phyloP scores from a whole-genome alignment of 2,888 invertebrate species.

The Dicyrtomina minuta region DNA sequence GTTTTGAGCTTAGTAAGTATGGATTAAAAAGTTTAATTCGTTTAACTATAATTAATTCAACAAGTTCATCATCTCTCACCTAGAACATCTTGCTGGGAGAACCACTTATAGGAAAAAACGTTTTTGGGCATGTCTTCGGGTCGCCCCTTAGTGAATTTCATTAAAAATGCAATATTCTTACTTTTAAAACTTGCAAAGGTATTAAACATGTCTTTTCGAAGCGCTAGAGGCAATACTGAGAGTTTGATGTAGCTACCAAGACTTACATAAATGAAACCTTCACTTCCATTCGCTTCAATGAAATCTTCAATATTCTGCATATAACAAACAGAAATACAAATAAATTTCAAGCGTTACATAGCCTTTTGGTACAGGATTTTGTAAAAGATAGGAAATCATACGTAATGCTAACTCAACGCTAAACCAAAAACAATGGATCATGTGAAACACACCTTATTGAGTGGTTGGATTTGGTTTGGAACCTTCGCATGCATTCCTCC shows the following conservation, averaged over 20 bases:
- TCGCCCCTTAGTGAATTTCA: constrained; percentile 4
- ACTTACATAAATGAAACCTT: constrained; percentile 20
- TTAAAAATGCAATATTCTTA: neutral
- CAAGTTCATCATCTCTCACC: neutral
- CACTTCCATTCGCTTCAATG: neutral
- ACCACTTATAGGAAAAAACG: constrained; percentile 30
- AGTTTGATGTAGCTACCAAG: constrained; percentile 4
- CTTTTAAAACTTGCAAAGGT: neutral
- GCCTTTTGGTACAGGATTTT: too few relatives aligned
- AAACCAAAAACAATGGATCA: too few relatives aligned
- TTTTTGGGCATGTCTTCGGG: constrained; percentile 41
- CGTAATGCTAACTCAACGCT: too few relatives aligned
- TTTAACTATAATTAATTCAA: neutral
- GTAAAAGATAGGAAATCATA: too few relatives aligned
- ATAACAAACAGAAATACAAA: neutral
- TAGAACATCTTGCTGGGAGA: constrained; percentile 15
- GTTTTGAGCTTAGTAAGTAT: neutral
- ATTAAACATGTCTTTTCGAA: neutral
- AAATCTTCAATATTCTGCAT: neutral
- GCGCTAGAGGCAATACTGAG: neutral
- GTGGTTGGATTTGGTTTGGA: too few relatives aligned
- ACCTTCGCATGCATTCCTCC: constrained; percentile 66
- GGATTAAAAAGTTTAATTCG: neutral
- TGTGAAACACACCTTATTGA: too few relatives aligned
- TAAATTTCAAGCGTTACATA: too few relatives aligned